A percentile compares a stretch with the other conserved stretches of the same genome.
Evolutionary conservation across 2,113 vertebrate genomes (phyloP).

Genomic region (Dasyurus viverrinus): DNA sequence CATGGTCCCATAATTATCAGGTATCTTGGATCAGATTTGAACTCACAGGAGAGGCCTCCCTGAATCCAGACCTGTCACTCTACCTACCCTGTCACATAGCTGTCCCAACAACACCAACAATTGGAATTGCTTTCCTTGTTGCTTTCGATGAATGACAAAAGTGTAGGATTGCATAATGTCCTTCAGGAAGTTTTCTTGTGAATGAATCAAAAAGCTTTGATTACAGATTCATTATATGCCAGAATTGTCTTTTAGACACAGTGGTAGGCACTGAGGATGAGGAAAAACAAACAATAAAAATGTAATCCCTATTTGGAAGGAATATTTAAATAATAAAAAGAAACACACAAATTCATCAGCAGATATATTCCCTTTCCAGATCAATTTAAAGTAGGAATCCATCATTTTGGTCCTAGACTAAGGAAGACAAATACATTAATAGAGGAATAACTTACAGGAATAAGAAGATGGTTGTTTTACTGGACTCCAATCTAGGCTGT

Average conservation of each 20-base stretch:
- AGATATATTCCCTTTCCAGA: background rate
- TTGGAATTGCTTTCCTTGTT: too few species aligned
- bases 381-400: background rate
- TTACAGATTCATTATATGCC: background rate
- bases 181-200: too few species aligned
- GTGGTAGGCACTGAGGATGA: background rate
- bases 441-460: background rate
- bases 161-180: too few species aligned
- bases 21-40: too few species aligned
- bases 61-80: too few species aligned
- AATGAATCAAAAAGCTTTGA: too few species aligned
- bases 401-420: background rate
- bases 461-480: background rate
- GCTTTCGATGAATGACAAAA: too few species aligned
- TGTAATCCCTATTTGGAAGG: fast-evolving
- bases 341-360: background rate
- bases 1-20: too few species aligned
- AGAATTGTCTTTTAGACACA: background rate
- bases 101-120: too few species aligned
- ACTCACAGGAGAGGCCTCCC: too few species aligned
- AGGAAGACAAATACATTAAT: background rate
- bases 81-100: too few species aligned
- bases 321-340: background rate
- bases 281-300: too few species aligned
- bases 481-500: background rate